A percentile compares a stretch with the other conserved stretches of the same genome.
Evolutionary conservation across 1,140 invertebrate genomes (phyloP).

Genomic region (Dreissena rostriformis): DNA sequence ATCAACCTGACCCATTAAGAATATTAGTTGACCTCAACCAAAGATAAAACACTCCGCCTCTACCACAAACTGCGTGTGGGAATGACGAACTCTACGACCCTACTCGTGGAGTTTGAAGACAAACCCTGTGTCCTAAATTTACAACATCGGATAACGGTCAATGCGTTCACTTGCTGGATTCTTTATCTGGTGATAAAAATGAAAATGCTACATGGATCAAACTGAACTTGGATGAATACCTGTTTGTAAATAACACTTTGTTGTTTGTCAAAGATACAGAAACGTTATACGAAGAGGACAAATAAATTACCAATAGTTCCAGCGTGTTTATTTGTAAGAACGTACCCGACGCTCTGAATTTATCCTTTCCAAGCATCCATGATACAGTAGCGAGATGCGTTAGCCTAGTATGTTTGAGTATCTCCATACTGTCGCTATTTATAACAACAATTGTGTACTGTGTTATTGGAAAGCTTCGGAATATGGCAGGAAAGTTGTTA

Average conservation of each 20-base stretch:
- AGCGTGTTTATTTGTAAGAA: constrained; percentile 30
- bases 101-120: constrained; percentile 53
- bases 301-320: constrained; percentile 13
- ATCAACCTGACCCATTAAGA: too few relatives aligned
- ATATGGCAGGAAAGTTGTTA: constrained; percentile 82
- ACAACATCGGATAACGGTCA: constrained; percentile 16
- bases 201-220: background rate
- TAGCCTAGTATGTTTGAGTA: constrained; percentile 55
- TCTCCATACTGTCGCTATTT: constrained; percentile 64
- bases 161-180: constrained; percentile 34
- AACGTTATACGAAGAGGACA: constrained; percentile 4
- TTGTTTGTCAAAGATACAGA: constrained; percentile 19
- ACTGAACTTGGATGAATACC: constrained; percentile 41
- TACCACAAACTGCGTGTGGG: too few relatives aligned
- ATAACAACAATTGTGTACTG: constrained; percentile 77
- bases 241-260: constrained; percentile 36
- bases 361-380: constrained; percentile 35
- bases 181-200: constrained; percentile 43
- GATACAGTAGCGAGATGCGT: constrained; percentile 53
- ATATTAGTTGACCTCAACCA: too few relatives aligned
- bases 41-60: too few relatives aligned
- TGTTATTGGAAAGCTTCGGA: constrained; percentile 80
- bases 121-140: constrained; percentile 42
- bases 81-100: too few relatives aligned
- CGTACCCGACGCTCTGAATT: constrained; percentile 24